Evolutionary conservation across 2,888 invertebrate species (phyloP), one percentile per base, ranked within the genome.

Genomic region (Standfussiana lucernea): DNA sequence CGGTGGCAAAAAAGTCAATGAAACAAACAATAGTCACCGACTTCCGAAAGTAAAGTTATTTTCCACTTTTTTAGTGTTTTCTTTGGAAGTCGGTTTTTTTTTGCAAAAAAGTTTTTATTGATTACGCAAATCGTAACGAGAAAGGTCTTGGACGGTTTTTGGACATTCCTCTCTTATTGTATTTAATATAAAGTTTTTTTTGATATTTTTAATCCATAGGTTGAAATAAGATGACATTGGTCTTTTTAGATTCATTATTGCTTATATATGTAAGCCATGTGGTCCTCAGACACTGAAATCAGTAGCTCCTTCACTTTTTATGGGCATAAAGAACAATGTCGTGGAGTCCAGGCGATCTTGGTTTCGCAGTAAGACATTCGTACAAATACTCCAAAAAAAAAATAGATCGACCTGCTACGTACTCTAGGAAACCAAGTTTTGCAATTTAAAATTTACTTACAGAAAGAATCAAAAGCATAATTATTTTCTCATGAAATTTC

Each of bases 41-140:
- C n/a, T n/a, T n/a, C n/a, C n/a, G n/a, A n/a, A n/a, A n/a, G n/a
- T n/a, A n/a, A n/a, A n/a, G n/a, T n/a, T n/a, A n/a, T n/a, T n/a
- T n/a, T n/a, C n/a, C n/a, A n/a, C n/a, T n/a, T n/a, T n/a, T n/a
- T n/a, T n/a, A n/a, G n/a, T n/a, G n/a, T n/a, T n/a, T n/a, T n/a
- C n/a, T n/a, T n/a, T n/a, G n/a, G n/a, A n/a, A n/a, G n/a, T n/a
- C n/a, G n/a, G n/a, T n/a, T n/a, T n/a, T n/a, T n/a, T n/a, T n/a
- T n/a, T n/a, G n/a, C n/a, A n/a, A n/a, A n/a, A n/a, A n/a, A n/a
- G n/a, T n/a, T n/a, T n/a, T n/a, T n/a, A n/a, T n/a, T 94, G 94
- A 94, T 94, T 93, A 94, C 93, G 86, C 88, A 90, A 91, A 90
- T 90, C 85, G 89, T 92, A 90, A 92, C 91, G 90, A 90, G 86